phyloP scores from a whole-genome alignment of 2,797 vertebrate genomes.

The Enoplosus armatus region DNA sequence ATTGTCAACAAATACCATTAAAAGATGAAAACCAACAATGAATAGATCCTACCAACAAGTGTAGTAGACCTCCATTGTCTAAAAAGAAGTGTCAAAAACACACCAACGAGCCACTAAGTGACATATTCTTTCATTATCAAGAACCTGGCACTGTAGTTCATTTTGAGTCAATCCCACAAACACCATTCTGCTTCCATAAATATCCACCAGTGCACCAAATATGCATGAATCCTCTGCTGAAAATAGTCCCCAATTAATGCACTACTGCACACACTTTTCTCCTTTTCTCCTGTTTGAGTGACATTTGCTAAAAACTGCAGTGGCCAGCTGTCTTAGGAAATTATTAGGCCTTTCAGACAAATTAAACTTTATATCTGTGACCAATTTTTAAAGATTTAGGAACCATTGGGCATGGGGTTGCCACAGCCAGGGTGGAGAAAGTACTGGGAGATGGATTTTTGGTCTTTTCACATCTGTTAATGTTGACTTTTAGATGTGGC shows the following conservation, averaged over 20 bases:
- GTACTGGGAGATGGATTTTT: too few relatives aligned
- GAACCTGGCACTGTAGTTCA: neutral
- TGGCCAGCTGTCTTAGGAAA: neutral
- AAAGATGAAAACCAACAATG: neutral
- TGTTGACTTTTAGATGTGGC: neutral
- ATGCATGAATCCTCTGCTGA: neutral
- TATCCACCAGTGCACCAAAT: neutral
- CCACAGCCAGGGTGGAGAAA: neutral
- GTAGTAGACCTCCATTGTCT: neutral
- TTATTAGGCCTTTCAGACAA: neutral
- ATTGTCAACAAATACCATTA: neutral
- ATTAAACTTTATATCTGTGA: neutral
- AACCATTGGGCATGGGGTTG: neutral
- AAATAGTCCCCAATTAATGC: slow-evolving; percentile 1
- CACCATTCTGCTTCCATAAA: neutral
- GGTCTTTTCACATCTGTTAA: neutral
- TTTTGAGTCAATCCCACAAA: neutral
- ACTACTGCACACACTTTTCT: too few relatives aligned
- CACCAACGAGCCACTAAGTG: neutral
- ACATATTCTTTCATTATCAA: neutral
- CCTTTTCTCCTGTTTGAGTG: slow-evolving; percentile 10
- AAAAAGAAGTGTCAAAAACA: slow-evolving; percentile 4
- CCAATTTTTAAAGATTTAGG: slow-evolving; percentile 5
- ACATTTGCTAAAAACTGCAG: neutral
- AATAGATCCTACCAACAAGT: neutral